These are phyloP conservation scores for Coluber constrictor DNA, from an alignment of 2,797 vertebrate species.

Conservation along the genomic window DNA sequence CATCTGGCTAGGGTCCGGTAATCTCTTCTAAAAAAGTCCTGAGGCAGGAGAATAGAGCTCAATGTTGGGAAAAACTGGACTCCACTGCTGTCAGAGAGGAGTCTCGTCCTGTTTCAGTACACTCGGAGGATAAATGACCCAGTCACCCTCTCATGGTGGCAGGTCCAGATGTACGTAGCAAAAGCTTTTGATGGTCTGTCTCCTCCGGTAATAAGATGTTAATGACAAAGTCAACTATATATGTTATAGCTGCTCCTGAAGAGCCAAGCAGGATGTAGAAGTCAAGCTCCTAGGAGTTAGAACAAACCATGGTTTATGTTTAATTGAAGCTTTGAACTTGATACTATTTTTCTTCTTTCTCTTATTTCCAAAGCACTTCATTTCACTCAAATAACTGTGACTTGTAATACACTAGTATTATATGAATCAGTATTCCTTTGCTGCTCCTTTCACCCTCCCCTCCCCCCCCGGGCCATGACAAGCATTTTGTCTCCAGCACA, in stretches of 20 bases:
- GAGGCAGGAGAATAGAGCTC: too few relatives aligned
- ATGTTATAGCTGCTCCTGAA: not conserved
- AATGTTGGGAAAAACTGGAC: too few relatives aligned
- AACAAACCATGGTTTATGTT: not conserved
- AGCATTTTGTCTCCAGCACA: slow-evolving; percentile 48
- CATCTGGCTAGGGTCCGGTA: too few relatives aligned
- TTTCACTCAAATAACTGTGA: slow-evolving; percentile 30
- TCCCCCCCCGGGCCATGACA: not conserved
- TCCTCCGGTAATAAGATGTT: too few relatives aligned
- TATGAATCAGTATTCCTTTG: slow-evolving; percentile 24
- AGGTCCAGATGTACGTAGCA: too few relatives aligned
- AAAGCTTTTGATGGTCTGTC: too few relatives aligned
- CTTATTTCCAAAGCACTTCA: not conserved
- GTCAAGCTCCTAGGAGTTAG: not conserved
- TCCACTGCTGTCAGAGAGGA: too few relatives aligned
- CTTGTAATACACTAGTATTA: slow-evolving; percentile 34
- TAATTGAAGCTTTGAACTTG: not conserved
- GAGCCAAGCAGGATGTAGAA: not conserved
- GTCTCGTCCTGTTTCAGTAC: too few relatives aligned
- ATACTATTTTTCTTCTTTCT: not conserved
- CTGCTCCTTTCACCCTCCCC: not conserved
- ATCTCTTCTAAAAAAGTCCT: too few relatives aligned
- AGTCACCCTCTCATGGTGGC: too few relatives aligned
- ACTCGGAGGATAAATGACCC: too few relatives aligned
- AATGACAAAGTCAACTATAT: not conserved